Evolutionary conservation across 2,797 vertebrate species (phyloP).

Genomic region (Pseudopleuronectes americanus): DNA sequence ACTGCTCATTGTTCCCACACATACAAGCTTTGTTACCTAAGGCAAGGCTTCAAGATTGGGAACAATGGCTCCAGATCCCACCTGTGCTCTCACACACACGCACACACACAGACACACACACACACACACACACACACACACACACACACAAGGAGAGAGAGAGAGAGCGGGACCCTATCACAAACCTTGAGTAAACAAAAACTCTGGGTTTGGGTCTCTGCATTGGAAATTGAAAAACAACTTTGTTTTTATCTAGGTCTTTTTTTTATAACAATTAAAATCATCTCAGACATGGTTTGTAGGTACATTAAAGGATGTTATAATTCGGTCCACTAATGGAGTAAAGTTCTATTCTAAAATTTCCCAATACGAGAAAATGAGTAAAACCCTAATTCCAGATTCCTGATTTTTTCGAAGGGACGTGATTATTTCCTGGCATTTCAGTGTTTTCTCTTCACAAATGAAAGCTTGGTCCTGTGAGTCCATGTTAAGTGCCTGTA

Average conservation of each 20-base stretch:
- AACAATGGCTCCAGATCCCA: slow-evolving; percentile 60
- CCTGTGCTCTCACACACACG: slow-evolving; percentile 40
- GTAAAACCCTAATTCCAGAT: too few relatives aligned
- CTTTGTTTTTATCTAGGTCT: too few relatives aligned
- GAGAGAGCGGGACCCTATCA: neutral
- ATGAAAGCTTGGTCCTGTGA: neutral
- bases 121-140: slow-evolving; percentile 14
- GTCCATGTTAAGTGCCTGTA: neutral
- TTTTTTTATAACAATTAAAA: too few relatives aligned
- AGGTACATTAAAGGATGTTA: too few relatives aligned
- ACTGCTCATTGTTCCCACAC: slow-evolving; percentile 61
- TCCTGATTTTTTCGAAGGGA: too few relatives aligned
- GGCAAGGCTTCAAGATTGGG: slow-evolving; percentile 39
- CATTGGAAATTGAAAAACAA: neutral
- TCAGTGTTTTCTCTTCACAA: slow-evolving; percentile 5
- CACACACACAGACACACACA: slow-evolving; percentile 6
- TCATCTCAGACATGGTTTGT: too few relatives aligned
- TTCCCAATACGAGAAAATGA: too few relatives aligned
- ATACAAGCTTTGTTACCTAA: slow-evolving; percentile 63
- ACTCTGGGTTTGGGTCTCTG: slow-evolving; percentile 15
- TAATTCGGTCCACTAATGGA: too few relatives aligned
- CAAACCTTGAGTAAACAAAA: slow-evolving; percentile 49
- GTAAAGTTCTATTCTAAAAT: too few relatives aligned
- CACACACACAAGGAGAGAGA: neutral
- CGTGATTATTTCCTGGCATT: neutral